phyloP scores from a whole-genome alignment of 2,113 vertebrate species.

The Pelusios castaneus region DNA sequence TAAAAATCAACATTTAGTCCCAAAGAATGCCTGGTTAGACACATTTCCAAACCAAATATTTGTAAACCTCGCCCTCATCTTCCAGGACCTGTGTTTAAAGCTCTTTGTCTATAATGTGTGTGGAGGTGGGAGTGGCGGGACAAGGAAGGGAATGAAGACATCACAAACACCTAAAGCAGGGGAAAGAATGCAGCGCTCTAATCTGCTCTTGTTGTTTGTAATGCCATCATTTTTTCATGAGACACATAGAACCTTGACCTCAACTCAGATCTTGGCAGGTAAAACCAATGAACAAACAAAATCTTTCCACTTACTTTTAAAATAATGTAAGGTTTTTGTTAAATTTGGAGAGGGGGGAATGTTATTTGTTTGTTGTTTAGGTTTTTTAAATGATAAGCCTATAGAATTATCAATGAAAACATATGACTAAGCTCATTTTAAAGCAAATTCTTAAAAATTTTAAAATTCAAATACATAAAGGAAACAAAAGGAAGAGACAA shows the following conservation, averaged over 20 bases:
- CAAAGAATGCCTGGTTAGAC: neutral
- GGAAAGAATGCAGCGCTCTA: neutral
- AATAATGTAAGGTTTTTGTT: neutral
- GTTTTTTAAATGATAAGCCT: neutral
- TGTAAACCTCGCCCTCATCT: neutral
- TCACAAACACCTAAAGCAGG: neutral
- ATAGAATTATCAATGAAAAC: neutral
- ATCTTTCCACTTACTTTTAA: neutral
- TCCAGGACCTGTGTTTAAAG: neutral
- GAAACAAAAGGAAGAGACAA: neutral
- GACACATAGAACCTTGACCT: neutral
- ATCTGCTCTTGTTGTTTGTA: neutral
- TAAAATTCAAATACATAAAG: neutral
- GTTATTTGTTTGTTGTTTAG: neutral
- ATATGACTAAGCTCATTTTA: neutral
- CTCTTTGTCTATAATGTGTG: neutral
- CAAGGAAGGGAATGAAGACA: neutral
- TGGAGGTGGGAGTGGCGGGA: neutral
- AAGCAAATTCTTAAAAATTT: neutral
- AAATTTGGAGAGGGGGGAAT: too few relatives aligned
- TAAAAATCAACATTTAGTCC: neutral
- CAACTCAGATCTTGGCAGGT: neutral
- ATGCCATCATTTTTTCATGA: neutral
- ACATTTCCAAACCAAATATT: neutral
- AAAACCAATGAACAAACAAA: neutral